A percentile compares a stretch with the other conserved stretches of the same genome.
Evolutionary conservation across 2,113 vertebrate genomes (phyloP).

Genomic region (Chaetorhynchus papuensis): DNA sequence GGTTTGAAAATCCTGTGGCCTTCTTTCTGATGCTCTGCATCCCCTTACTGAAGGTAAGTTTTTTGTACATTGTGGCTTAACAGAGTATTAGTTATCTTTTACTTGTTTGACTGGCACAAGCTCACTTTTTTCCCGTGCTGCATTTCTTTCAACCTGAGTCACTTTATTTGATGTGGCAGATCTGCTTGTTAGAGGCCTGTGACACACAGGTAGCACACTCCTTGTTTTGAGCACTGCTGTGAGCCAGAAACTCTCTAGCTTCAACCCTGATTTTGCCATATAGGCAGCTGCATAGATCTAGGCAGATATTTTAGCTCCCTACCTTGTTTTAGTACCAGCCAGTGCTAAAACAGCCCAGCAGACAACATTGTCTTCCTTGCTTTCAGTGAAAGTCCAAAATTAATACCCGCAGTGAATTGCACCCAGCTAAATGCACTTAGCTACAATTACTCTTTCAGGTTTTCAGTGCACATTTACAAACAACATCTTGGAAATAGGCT

Average conservation of each 20-base stretch:
- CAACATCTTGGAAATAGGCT: slow-evolving; percentile 24
- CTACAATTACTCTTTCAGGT: background rate
- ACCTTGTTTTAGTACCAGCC: background rate
- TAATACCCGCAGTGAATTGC: background rate
- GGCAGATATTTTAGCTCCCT: background rate
- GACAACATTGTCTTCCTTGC: background rate
- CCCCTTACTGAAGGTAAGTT: background rate
- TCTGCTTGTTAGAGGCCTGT: background rate
- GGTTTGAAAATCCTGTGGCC: background rate
- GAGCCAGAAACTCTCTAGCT: background rate
- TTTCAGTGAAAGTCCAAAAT: slow-evolving; percentile 15
- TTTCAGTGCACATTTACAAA: slow-evolving; percentile 37
- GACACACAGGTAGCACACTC: background rate
- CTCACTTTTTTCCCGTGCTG: background rate
- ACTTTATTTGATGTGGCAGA: background rate
- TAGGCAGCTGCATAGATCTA: background rate
- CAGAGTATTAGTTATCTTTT: background rate
- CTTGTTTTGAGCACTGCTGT: background rate
- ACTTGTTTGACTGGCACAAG: background rate
- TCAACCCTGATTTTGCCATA: background rate
- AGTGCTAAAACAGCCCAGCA: background rate
- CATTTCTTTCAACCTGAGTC: background rate
- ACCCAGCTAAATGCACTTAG: background rate
- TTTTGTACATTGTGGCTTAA: background rate
- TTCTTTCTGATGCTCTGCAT: background rate